Evolutionary conservation across 2,888 invertebrate species (phyloP).

Genomic region (Eurytoma californica): DNA sequence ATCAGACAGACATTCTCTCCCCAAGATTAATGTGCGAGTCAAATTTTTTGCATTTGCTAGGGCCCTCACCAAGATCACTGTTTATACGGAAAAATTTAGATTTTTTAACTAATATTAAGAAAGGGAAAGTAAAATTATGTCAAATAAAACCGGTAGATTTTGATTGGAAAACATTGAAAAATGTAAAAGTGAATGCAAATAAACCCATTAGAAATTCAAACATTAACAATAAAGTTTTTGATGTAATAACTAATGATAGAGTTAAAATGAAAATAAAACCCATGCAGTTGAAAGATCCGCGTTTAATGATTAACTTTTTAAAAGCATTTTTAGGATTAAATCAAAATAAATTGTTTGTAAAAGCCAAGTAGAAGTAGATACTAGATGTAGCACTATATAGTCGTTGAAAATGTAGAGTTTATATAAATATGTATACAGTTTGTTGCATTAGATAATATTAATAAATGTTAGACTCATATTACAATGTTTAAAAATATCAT

Average conservation of each 20-base stretch:
- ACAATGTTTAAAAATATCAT: neutral
- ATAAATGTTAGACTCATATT: neutral
- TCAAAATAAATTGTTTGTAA: conserved; percentile 31
- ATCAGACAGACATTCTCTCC: conserved; percentile 11
- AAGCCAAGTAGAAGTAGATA: conserved; percentile 17
- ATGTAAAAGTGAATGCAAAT: conserved; percentile 34
- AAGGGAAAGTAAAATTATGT: conserved; percentile 50
- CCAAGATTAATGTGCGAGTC: conserved; percentile 2
- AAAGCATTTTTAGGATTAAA: conserved; percentile 63
- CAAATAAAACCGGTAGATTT: conserved; percentile 47
- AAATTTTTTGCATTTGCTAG: conserved; percentile 56
- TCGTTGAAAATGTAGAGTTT: neutral
- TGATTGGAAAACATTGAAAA: conserved; percentile 43
- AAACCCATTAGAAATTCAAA: conserved; percentile 42
- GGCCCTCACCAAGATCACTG: conserved; percentile 59
- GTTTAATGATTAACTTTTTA: conserved; percentile 65
- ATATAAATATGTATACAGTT: neutral
- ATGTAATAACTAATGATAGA: conserved; percentile 65
- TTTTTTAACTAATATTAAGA: conserved; percentile 50
- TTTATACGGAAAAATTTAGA: conserved; percentile 58
- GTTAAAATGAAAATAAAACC: conserved; percentile 64
- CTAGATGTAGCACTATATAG: neutral
- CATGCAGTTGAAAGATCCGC: conserved; percentile 63
- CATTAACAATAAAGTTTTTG: conserved; percentile 61
- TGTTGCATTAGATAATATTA: neutral